Evolutionary conservation across 1,140 invertebrate genomes (phyloP).

Genomic region (Eriocheir sinensis): DNA sequence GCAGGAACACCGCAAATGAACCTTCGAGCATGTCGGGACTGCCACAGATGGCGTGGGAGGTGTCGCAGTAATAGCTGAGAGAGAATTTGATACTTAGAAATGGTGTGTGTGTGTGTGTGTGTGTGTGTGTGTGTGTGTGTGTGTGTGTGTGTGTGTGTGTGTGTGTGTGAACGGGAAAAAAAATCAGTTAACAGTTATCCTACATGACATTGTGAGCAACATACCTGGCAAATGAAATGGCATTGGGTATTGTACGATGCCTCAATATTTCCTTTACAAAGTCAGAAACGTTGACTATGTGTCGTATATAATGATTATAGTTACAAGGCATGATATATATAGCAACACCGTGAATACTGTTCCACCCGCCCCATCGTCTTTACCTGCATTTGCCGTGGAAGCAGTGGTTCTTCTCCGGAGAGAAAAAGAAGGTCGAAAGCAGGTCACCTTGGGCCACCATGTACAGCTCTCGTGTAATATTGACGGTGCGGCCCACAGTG

Average conservation of each 20-base stretch:
- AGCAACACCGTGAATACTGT: background rate
- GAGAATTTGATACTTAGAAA: background rate
- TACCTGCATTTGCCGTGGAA: slow-evolving; percentile 86
- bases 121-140: too few relatives aligned
- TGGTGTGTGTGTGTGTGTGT: background rate
- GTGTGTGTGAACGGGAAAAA: too few relatives aligned
- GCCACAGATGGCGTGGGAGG: slow-evolving; percentile 98
- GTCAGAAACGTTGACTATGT: background rate
- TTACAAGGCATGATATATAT: background rate
- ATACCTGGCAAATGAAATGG: too few relatives aligned
- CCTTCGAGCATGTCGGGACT: slow-evolving; percentile 97
- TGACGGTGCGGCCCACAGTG: slow-evolving; percentile 92
- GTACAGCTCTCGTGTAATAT: slow-evolving; percentile 96
- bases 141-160: too few relatives aligned
- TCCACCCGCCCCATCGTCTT: background rate
- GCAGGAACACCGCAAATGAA: slow-evolving; percentile 97
- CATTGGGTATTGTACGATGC: too few relatives aligned
- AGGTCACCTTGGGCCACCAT: slow-evolving; percentile 94
- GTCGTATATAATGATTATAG: too few relatives aligned
- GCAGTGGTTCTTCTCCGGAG: slow-evolving; percentile 94
- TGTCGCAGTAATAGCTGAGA: slow-evolving; percentile 98
- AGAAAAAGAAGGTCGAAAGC: slow-evolving; percentile 96
- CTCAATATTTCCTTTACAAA: too few relatives aligned
- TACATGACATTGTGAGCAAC: too few relatives aligned
- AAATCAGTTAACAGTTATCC: too few relatives aligned